phyloP scores from a whole-genome alignment of 1,140 invertebrate species.

The Ceratina calcarata region DNA sequence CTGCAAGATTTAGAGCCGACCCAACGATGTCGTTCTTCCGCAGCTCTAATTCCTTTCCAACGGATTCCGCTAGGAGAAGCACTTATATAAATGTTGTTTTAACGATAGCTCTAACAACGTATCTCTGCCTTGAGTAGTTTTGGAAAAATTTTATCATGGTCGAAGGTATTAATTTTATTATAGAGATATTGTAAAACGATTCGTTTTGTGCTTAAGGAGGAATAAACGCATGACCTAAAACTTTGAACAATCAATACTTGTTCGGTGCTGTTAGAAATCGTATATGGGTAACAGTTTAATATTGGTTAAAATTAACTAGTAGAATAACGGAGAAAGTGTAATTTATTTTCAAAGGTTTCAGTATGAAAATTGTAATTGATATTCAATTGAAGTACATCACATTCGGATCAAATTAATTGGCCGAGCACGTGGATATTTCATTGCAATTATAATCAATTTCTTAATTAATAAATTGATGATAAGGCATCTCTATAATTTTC shows the following conservation, averaged over 20 bases:
- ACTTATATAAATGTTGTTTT: neutral
- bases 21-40: neutral
- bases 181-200: neutral
- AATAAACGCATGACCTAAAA: neutral
- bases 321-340: neutral
- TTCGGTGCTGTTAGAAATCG: no score
- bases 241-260: no score
- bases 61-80: neutral
- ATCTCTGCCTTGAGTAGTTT: neutral
- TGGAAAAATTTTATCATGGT: neutral
- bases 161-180: neutral
- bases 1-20: constrained; percentile 14
- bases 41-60: constrained; percentile 12
- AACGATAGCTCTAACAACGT: neutral
- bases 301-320: neutral
- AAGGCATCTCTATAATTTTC: no score
- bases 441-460: no score
- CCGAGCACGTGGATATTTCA: neutral
- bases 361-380: neutral
- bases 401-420: constrained; percentile 7
- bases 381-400: neutral
- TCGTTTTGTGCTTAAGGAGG: neutral
- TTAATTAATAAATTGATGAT: no score
- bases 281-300: no score
- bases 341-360: neutral